phyloP scores from a whole-genome alignment of 2,113 vertebrate genomes.

The Solea senegalensis region DNA sequence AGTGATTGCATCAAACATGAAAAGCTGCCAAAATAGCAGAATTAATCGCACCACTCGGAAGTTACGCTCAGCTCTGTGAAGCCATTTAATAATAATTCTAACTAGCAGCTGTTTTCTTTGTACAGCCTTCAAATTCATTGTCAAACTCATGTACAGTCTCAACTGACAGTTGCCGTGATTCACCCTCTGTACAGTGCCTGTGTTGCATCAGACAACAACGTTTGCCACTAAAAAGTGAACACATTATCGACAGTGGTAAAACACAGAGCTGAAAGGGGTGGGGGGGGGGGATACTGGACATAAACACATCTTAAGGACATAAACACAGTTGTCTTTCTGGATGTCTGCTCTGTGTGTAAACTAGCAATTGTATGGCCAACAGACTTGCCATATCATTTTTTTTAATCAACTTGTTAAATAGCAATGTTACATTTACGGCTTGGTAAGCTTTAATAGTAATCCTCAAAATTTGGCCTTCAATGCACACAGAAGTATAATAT shows the following conservation, averaged over 20 bases:
- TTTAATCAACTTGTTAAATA: no score
- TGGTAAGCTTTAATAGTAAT: constrained; percentile 16
- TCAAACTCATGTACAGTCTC: neutral
- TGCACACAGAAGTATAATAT: constrained; percentile 10
- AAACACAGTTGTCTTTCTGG: no score
- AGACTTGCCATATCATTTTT: no score
- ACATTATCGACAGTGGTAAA: no score
- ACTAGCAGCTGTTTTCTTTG: no score
- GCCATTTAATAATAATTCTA: no score
- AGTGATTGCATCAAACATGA: neutral
- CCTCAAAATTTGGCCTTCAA: constrained; percentile 9
- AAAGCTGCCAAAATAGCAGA: neutral
- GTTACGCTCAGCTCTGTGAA: neutral
- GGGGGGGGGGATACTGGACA: no score
- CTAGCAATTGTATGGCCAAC: no score
- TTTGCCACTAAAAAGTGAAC: neutral
- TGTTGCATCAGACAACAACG: neutral
- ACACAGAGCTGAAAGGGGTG: no score
- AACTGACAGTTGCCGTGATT: neutral
- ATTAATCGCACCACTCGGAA: neutral
- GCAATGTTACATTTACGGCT: neutral
- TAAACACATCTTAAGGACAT: no score
- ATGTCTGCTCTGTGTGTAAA: no score
- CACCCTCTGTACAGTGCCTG: neutral
- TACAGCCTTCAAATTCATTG: no score